phyloP scores from a whole-genome alignment of 2,113 vertebrate genomes.

The Albula glossodonta region DNA sequence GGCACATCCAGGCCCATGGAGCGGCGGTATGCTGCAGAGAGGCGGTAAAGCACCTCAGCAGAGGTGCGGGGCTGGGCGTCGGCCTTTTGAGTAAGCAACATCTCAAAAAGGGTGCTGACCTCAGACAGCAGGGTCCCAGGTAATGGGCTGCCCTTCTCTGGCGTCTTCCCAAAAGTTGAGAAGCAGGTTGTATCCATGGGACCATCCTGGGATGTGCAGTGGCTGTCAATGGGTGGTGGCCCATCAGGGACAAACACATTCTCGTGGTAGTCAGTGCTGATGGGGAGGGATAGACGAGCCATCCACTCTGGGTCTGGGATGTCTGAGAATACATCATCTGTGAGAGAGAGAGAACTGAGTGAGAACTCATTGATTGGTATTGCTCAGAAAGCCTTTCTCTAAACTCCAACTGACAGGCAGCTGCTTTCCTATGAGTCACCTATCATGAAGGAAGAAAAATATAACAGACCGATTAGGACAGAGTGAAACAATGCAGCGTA shows the following conservation, averaged over 20 bases:
- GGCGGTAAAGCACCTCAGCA: constrained; percentile 80
- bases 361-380: not conserved
- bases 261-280: constrained; percentile 84
- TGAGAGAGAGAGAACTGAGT: not conserved
- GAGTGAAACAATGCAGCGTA: not conserved
- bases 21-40: constrained; percentile 79
- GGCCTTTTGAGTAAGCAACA: constrained; percentile 84
- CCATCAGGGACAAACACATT: constrained; percentile 79
- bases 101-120: constrained; percentile 90
- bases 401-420: no score
- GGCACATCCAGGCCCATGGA: constrained; percentile 71
- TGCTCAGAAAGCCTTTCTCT: no score
- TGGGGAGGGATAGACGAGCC: constrained; percentile 83
- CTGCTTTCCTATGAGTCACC: not conserved
- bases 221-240: constrained; percentile 49
- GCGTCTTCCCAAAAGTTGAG: constrained; percentile 86
- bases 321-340: constrained; percentile 74
- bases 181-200: constrained; percentile 78
- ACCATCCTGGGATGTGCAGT: constrained; percentile 33
- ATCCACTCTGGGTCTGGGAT: constrained; percentile 80
- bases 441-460: not conserved
- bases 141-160: constrained; percentile 67
- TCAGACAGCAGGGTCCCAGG: constrained; percentile 83
- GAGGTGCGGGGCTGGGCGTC: constrained; percentile 68
- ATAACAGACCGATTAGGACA: not conserved